These are phyloP conservation scores for Gallinago media DNA, from an alignment of 2,113 vertebrate genomes.

Conservation along the genomic window DNA sequence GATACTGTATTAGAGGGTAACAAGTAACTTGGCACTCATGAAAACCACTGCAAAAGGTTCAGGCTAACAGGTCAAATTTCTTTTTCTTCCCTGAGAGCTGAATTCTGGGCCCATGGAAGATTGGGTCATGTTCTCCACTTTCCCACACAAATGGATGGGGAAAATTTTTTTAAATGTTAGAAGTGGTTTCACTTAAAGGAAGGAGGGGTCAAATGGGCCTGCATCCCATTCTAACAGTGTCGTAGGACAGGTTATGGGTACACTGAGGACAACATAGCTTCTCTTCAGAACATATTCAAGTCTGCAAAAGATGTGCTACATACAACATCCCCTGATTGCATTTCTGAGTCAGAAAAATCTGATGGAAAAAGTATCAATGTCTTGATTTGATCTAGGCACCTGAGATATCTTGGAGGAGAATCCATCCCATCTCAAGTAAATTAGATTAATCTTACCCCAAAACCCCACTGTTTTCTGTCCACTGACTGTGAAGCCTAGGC, in stretches of 20 bases:
- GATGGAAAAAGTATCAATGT: background rate
- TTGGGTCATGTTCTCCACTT: background rate
- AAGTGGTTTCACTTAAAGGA: background rate
- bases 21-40: background rate
- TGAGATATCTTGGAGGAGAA: background rate
- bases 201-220: background rate
- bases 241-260: background rate
- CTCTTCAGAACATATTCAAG: background rate
- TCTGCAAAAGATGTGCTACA: background rate
- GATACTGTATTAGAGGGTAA: background rate
- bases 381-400: background rate
- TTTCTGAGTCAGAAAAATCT: background rate
- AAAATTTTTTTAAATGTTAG: background rate
- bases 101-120: background rate
- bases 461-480: background rate
- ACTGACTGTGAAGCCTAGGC: background rate
- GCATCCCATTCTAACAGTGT: background rate
- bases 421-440: background rate
- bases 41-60: background rate
- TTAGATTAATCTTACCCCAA: background rate
- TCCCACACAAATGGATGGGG: background rate
- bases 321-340: background rate
- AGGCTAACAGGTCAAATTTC: background rate
- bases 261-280: background rate
- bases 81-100: background rate